Evolutionary conservation across 2,113 vertebrate species (phyloP).

Genomic region (Scomber colias): DNA sequence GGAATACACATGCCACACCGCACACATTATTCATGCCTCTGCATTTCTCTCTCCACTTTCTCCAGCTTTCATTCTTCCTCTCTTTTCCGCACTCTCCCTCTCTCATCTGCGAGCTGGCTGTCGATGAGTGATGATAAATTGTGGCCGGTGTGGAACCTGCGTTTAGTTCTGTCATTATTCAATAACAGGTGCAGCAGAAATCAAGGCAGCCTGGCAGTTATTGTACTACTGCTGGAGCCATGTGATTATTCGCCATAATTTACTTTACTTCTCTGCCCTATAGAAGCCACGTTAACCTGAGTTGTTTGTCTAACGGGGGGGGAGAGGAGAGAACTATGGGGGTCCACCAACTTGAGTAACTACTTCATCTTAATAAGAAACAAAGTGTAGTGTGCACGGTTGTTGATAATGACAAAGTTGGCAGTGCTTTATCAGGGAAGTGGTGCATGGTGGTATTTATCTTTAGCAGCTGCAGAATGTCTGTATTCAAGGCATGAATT

Average conservation of each 20-base stretch:
- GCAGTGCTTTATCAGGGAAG: constrained; percentile 31
- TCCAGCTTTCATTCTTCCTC: constrained; percentile 21
- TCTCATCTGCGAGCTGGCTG: constrained; percentile 54
- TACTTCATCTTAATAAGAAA: constrained; percentile 50
- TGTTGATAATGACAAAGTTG: constrained; percentile 52
- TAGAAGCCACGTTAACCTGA: constrained; percentile 38
- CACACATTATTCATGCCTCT: constrained; percentile 80
- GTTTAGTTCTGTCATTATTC: constrained; percentile 80
- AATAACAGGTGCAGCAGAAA: constrained; percentile 72
- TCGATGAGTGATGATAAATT: constrained; percentile 78
- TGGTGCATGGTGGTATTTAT: constrained; percentile 19
- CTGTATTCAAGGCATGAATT: constrained; percentile 1
- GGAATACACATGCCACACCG: constrained; percentile 72
- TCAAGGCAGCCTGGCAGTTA: constrained; percentile 68
- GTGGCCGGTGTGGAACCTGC: constrained; percentile 62
- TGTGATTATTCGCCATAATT: constrained; percentile 70
- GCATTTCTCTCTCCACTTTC: constrained; percentile 52
- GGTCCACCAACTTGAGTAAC: constrained; percentile 53
- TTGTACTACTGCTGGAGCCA: constrained; percentile 58
- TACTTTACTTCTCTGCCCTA: constrained; percentile 51
- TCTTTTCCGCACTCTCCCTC: constrained; percentile 2
- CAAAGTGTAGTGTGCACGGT: constrained; percentile 20
- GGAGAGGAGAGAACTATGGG: constrained; percentile 27
- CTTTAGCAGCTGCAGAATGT: constrained; percentile 18
- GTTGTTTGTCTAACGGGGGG: constrained; percentile 58